Percentiles rank a stretch among this genome's conserved stretches.
Evolutionary conservation across 2,888 invertebrate genomes (phyloP).

Genomic region (Lampropteryx suffumata): DNA sequence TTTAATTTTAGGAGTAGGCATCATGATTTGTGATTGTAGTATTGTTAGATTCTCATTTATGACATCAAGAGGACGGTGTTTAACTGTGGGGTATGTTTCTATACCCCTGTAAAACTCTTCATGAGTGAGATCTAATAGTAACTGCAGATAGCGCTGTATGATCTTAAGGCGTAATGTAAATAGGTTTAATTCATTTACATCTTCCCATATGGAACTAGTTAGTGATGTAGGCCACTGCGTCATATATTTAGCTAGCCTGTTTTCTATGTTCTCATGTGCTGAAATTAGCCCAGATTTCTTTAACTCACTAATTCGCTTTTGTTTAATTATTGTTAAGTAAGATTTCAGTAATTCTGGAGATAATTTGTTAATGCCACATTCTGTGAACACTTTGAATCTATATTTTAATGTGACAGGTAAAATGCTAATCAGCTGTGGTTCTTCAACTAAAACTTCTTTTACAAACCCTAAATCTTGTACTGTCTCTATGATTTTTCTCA

Average conservation of each 20-base stretch:
- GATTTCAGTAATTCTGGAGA: slow-evolving; percentile 45
- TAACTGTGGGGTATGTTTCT: slow-evolving; percentile 70
- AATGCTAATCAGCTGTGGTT: slow-evolving; percentile 62
- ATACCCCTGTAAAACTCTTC: slow-evolving; percentile 67
- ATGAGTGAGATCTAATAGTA: slow-evolving; percentile 61
- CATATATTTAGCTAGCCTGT: slow-evolving; percentile 66
- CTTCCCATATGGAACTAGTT: slow-evolving; percentile 62
- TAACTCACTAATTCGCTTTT: slow-evolving; percentile 59
- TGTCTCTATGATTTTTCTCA: slow-evolving; percentile 50
- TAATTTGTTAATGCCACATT: slow-evolving; percentile 65
- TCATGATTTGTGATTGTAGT: slow-evolving; percentile 60
- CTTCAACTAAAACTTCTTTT: slow-evolving; percentile 48
- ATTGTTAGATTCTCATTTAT: slow-evolving; percentile 67
- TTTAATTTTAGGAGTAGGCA: slow-evolving; percentile 68
- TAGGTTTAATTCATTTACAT: slow-evolving; percentile 56
- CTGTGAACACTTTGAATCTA: slow-evolving; percentile 62
- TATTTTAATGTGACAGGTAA: slow-evolving; percentile 65
- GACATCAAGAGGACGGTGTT: slow-evolving; percentile 66
- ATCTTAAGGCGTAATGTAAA: slow-evolving; percentile 65
- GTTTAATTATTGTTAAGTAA: slow-evolving; percentile 60
- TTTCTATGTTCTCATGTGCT: slow-evolving; percentile 62
- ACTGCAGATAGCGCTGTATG: slow-evolving; percentile 70
- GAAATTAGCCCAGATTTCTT: slow-evolving; percentile 51
- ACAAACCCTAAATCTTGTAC: slow-evolving; percentile 58
- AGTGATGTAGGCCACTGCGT: slow-evolving; percentile 77